Evolutionary conservation across 2,888 invertebrate genomes (phyloP).

Genomic region (Parelbella ahira): DNA sequence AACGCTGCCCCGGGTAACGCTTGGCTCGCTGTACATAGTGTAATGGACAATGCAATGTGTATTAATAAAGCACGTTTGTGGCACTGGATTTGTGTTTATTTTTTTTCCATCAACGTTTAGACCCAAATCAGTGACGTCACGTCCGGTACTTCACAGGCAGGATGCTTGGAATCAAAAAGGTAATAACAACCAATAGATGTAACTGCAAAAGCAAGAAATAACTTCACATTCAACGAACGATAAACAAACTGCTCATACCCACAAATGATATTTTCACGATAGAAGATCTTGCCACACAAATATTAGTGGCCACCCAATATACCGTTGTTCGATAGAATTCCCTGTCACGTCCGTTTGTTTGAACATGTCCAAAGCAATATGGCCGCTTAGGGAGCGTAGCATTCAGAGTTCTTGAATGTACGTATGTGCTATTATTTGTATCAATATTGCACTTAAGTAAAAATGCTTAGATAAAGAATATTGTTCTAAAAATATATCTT

Average conservation of each 20-base stretch:
- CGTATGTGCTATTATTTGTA: slow-evolving; percentile 8
- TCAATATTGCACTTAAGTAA: slow-evolving; percentile 10
- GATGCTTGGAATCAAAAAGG: neutral
- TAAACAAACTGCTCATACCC: too few species aligned
- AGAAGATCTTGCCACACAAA: slow-evolving; percentile 12
- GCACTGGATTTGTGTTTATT: too few species aligned
- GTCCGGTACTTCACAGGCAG: too few species aligned
- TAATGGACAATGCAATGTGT: slow-evolving; percentile 56
- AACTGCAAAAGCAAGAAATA: too few species aligned
- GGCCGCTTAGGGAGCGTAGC: slow-evolving; percentile 17
- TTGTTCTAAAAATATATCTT: too few species aligned
- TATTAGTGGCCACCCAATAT: slow-evolving; percentile 20
- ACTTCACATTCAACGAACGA: too few species aligned
- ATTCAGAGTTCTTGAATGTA: slow-evolving; percentile 10
- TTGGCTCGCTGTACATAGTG: slow-evolving; percentile 58
- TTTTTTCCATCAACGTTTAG: too few species aligned
- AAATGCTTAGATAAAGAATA: too few species aligned
- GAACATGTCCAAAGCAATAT: slow-evolving; percentile 26
- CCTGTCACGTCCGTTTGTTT: slow-evolving; percentile 29
- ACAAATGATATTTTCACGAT: slow-evolving; percentile 3
- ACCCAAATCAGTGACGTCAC: too few species aligned
- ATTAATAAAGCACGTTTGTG: slow-evolving; percentile 77
- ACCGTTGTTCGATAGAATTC: slow-evolving; percentile 26
- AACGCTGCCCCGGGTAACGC: slow-evolving; percentile 31
- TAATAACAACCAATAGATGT: too few species aligned